Evolutionary conservation across 1,140 invertebrate species (phyloP), one percentile per base, ranked within the genome.

Genomic region (Akabosia matsudoensis): DNA sequence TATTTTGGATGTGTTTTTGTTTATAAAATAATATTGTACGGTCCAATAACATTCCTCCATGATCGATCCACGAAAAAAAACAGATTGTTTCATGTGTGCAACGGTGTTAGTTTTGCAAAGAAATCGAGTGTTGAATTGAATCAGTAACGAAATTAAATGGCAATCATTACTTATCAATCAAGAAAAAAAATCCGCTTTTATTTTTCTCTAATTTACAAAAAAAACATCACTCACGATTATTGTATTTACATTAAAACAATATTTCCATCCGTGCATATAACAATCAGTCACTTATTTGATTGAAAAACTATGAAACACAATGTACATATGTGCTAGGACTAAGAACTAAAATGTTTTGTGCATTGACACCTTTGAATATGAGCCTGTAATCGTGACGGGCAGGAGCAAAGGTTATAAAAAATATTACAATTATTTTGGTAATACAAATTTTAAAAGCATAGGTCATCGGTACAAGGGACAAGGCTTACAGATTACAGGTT

Each of bases 71-170:
- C 54, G 14, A 61, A n/a, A n/a, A n/a, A n/a, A n/a, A n/a, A n/a
- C n/a, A n/a, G n/a, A 24, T 61, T 61, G 7, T 22, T 61, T 22
- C 4, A 30, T 30, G 61, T 31, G 26, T 67, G 61, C 7, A 67
- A 67, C 3, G 37, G 37, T 45, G 18, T 10, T 45, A 45, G n/a
- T n/a, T n/a, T n/a, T n/a, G n/a, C n/a, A n/a, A n/a, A n/a, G n/a
- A n/a, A n/a, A n/a, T n/a, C n/a, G 18, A 14, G 24, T 61, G 54
- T 61, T 61, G 24, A 61, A 61, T 61, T 67, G n/a, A 67, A 67
- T 67, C 61, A 67, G 14, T 67, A 67, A 28, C 24, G 61, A 67
- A 67, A 67, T 67, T 67, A 67, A 67, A 67, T 28, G 61, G 61
- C 61, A 67, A 67, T 67, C 61, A 67, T 67, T 67, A 30, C 24